Evolutionary conservation across 1,140 invertebrate genomes (phyloP).

Genomic region (Plectrocnemia conspersa): DNA sequence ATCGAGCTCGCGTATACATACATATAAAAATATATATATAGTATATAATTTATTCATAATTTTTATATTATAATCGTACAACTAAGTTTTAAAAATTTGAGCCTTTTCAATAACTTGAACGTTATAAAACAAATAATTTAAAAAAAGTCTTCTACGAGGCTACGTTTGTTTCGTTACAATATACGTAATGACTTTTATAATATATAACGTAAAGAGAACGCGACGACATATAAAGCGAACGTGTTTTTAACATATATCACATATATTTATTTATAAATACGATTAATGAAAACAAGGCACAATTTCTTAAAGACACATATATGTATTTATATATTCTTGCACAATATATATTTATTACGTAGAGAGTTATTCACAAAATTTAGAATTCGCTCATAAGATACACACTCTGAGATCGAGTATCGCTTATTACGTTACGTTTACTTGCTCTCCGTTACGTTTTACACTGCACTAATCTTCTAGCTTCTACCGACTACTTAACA

Average conservation of each 20-base stretch:
- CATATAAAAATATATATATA: constrained; percentile 6
- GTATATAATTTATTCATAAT: too few species aligned
- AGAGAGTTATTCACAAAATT: neutral
- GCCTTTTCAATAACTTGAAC: constrained; percentile 21
- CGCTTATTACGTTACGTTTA: too few species aligned
- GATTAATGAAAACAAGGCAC: neutral
- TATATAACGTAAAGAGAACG: neutral
- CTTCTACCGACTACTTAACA: constrained; percentile 32
- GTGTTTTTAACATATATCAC: constrained; percentile 1
- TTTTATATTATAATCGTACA: too few species aligned
- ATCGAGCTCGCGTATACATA: too few species aligned
- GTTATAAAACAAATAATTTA: constrained; percentile 11
- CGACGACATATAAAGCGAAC: constrained; percentile 1
- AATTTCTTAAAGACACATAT: neutral
- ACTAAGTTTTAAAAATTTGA: constrained; percentile 29
- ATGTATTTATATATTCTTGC: neutral
- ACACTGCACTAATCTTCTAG: constrained; percentile 33
- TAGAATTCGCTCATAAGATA: too few species aligned
- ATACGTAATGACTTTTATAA: neutral
- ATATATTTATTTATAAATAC: neutral
- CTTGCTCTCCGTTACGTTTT: too few species aligned
- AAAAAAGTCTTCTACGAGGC: constrained; percentile 1
- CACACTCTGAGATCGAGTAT: too few species aligned
- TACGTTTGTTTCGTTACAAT: neutral
- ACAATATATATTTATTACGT: neutral